Percentiles rank a stretch among this genome's conserved stretches.
phyloP scores from a whole-genome alignment of 2,113 vertebrate species.

The Megaptera novaeangliae region DNA sequence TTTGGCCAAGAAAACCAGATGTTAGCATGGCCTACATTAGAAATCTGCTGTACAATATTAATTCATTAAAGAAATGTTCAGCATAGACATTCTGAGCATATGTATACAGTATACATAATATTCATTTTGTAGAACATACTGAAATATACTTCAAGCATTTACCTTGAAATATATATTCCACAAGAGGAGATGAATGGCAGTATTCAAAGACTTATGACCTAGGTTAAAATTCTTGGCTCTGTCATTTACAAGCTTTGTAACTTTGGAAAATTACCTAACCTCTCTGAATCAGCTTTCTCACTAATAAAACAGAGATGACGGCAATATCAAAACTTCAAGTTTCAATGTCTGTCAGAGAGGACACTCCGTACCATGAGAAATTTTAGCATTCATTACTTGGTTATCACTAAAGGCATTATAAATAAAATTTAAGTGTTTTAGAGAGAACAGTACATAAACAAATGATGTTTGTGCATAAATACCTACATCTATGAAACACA shows the following conservation, averaged over 20 bases:
- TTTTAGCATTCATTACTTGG: background rate
- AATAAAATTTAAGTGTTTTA: background rate
- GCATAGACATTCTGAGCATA: background rate
- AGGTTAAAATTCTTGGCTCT: background rate
- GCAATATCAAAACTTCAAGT: background rate
- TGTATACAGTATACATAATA: background rate
- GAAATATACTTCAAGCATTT: conserved; percentile 2
- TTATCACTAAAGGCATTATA: background rate
- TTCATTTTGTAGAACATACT: background rate
- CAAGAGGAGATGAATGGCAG: rapidly evolving
- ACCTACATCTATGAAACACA: background rate
- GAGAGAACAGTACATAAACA: background rate
- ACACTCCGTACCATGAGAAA: background rate
- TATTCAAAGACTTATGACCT: conserved; percentile 38
- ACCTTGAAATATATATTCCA: background rate
- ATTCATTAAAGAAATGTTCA: background rate
- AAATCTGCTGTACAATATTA: background rate
- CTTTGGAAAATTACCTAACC: background rate
- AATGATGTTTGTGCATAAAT: background rate
- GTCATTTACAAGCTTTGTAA: conserved; percentile 43
- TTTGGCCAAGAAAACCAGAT: background rate
- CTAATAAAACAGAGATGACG: background rate
- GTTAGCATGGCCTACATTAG: background rate
- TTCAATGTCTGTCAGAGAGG: background rate
- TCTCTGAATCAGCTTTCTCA: background rate